Evolutionary conservation across 2,113 vertebrate species (phyloP).

Genomic region (Aspidoscelis tigris): DNA sequence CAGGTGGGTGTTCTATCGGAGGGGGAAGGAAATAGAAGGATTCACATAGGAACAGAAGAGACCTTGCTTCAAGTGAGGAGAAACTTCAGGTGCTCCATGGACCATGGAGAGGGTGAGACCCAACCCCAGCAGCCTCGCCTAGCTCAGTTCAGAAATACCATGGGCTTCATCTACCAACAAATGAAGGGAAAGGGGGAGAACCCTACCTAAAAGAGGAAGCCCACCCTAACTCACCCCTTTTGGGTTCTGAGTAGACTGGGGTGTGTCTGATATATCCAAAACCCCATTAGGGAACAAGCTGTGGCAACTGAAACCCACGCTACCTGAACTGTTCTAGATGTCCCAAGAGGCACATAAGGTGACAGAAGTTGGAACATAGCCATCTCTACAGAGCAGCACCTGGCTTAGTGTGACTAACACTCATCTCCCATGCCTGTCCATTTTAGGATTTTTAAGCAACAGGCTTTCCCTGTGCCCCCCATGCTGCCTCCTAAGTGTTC

Average conservation of each 20-base stretch:
- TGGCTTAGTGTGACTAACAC: background rate
- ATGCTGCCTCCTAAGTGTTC: rapidly evolving
- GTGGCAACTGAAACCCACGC: background rate
- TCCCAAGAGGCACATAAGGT: too few relatives aligned
- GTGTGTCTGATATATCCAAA: background rate
- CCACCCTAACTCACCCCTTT: background rate
- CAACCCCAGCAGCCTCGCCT: background rate
- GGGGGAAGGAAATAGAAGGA: too few relatives aligned
- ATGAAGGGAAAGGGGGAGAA: background rate
- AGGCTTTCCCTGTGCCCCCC: background rate
- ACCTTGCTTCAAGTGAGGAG: too few relatives aligned
- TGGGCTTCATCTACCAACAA: background rate
- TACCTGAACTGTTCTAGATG: background rate
- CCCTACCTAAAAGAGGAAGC: background rate
- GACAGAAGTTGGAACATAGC: background rate
- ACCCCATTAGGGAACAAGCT: background rate
- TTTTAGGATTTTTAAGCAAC: background rate
- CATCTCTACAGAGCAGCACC: background rate
- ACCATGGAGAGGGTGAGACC: background rate
- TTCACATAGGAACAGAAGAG: background rate
- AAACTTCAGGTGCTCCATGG: too few relatives aligned
- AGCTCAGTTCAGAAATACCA: background rate
- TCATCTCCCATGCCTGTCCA: background rate
- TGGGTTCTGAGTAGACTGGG: background rate
- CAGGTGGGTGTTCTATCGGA: background rate